Evolutionary conservation across 2,113 vertebrate genomes (phyloP).

Genomic region (Elanus axillaris): DNA sequence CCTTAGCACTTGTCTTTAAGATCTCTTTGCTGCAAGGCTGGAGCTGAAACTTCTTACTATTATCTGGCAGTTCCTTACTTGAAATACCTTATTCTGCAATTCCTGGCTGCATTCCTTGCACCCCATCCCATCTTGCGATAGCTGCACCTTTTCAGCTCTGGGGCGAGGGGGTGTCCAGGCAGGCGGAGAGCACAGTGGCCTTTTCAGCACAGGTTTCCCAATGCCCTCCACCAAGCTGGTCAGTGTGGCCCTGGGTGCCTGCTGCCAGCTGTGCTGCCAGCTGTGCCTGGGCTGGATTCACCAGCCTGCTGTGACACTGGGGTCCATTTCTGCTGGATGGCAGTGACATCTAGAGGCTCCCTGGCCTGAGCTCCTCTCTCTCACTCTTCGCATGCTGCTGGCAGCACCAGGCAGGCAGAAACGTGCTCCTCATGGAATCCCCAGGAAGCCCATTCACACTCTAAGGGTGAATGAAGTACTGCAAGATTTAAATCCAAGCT

Average conservation of each 20-base stretch:
- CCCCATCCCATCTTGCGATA: rapidly evolving
- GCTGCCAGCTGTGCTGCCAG: neutral
- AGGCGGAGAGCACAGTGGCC: no score
- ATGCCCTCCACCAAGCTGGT: neutral
- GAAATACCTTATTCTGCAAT: neutral
- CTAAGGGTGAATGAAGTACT: neutral
- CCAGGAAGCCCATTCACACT: neutral
- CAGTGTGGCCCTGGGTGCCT: neutral
- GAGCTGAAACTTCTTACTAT: neutral
- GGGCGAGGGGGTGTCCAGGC: neutral
- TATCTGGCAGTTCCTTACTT: neutral
- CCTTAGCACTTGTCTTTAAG: neutral
- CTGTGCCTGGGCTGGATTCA: neutral
- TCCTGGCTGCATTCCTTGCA: neutral
- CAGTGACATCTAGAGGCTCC: conserved; percentile 65
- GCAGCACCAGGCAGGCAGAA: neutral
- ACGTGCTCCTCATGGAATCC: neutral
- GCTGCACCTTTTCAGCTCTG: neutral
- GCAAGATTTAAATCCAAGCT: neutral
- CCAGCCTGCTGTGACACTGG: neutral
- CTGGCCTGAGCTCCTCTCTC: neutral
- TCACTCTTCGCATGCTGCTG: neutral
- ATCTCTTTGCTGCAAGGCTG: neutral
- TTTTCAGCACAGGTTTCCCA: neutral
- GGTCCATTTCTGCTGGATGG: neutral